Evolutionary conservation across 1,140 invertebrate genomes (phyloP), one percentile per base, ranked within the genome.

Genomic region (Meteorus sp.): DNA sequence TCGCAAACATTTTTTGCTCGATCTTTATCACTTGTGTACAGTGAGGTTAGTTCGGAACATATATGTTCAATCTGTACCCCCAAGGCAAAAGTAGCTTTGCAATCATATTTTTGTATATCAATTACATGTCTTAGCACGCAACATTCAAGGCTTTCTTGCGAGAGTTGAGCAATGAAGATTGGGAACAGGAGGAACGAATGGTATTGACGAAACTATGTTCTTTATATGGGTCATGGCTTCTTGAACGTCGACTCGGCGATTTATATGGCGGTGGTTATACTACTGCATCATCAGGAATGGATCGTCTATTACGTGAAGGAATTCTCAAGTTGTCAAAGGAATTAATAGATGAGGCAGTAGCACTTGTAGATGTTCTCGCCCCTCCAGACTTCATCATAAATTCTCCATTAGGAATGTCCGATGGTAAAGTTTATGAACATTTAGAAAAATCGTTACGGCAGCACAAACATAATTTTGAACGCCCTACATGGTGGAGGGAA

Each of bases 331-430:
- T 93, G 19, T 94, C 92, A 72, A 72, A 65, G 9, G 81, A 85
- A 25, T 73, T 97, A 17, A 91, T 93, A 74, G 76, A 85, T 27
- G 88, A 96, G 44, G 85, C 88, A 22, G 86, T 97, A 3, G 79
- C 85, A 27, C 79, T 95, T 9, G 90, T 89, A 1, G 95, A 97
- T 79, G 89, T 88, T 35, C 79, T 97, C 23, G 90, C 93, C 23
- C 92, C 93, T 2, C 88, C 94, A 2, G 94, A 97, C 80, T 95
- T 90, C 72, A 83, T 93, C 31, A 67, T 95, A 6, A 89, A 92
- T 72, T 95, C 92, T n/a, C 85, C 89, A 22, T 79, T 95, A n/a
- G 92, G 91, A 39, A 85, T 83, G 71, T 84, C 89, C 2, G 90
- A 95, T 83, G 93, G 93, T 61, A 81, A 92, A 77, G 80, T 96